phyloP scores from a whole-genome alignment of 1,140 invertebrate species.

The Drosophila simulans region DNA sequence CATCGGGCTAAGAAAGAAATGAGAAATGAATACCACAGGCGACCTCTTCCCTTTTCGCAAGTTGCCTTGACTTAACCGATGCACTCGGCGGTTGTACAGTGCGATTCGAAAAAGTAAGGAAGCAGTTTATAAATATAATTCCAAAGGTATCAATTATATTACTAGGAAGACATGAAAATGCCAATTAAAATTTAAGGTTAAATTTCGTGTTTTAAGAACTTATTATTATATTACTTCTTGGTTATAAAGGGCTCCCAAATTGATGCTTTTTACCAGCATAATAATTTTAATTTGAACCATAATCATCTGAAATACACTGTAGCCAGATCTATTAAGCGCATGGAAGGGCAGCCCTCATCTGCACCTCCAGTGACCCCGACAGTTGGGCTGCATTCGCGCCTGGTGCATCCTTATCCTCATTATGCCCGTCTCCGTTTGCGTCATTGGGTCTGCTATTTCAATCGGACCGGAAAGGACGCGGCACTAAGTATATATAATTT shows the following conservation, averaged over 20 bases:
- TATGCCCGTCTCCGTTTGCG: constrained; percentile 64
- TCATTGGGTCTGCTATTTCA: constrained; percentile 71
- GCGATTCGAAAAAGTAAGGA: background rate
- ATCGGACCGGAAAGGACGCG: constrained; percentile 53
- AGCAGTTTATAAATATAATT: too few species aligned
- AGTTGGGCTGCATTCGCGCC: constrained; percentile 37
- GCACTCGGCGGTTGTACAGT: constrained; percentile 42
- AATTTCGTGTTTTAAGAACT: too few species aligned
- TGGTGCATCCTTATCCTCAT: constrained; percentile 52
- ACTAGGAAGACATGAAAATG: too few species aligned
- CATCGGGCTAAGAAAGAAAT: constrained; percentile 55
- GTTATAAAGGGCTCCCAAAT: too few species aligned
- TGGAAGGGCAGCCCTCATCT: background rate
- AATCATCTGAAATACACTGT: constrained; percentile 17
- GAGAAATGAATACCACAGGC: constrained; percentile 41
- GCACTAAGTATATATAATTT: constrained; percentile 76
- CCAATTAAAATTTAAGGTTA: too few species aligned
- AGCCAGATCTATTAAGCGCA: constrained; percentile 3
- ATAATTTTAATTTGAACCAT: background rate
- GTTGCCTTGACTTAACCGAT: constrained; percentile 9
- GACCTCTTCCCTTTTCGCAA: constrained; percentile 27
- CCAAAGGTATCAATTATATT: too few species aligned
- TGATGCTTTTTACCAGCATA: too few species aligned
- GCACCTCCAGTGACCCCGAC: constrained; percentile 33
- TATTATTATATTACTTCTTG: too few species aligned